Evolutionary conservation across 2,113 vertebrate species (phyloP).

Genomic region (Willisornis vidua): DNA sequence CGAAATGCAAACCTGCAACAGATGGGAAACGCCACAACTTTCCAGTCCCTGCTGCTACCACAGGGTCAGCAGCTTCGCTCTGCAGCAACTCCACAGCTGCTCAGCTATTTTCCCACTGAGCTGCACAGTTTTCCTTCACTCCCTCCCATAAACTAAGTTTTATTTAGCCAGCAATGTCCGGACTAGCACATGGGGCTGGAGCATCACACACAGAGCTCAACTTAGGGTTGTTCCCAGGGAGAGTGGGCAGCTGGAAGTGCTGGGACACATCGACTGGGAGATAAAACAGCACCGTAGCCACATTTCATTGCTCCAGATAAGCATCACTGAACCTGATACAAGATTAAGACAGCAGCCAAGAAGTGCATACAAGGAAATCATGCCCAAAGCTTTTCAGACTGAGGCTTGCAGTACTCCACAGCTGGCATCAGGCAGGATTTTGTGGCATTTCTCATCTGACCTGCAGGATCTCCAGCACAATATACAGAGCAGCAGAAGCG

Average conservation of each 20-base stretch:
- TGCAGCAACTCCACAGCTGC: neutral
- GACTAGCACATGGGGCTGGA: neutral
- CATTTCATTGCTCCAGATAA: neutral
- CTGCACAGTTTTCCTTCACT: neutral
- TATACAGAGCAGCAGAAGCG: neutral
- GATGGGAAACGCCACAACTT: neutral
- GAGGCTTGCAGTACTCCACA: neutral
- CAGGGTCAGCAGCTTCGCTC: neutral
- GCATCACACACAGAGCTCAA: neutral
- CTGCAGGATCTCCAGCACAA: neutral
- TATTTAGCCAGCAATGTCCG: rapidly evolving
- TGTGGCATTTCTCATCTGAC: neutral
- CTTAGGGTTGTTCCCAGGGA: neutral
- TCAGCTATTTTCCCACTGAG: neutral
- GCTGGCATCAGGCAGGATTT: neutral
- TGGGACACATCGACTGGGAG: neutral
- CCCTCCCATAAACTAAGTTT: neutral
- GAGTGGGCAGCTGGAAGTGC: neutral
- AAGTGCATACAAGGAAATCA: neutral
- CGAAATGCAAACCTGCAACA: neutral
- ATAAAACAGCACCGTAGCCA: neutral
- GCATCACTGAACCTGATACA: neutral
- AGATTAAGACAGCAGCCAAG: neutral
- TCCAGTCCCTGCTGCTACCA: neutral
- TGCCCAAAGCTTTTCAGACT: neutral